These are phyloP conservation scores for Coendou prehensilis DNA, from an alignment of 2,797 vertebrate species.

Conservation along the genomic window DNA sequence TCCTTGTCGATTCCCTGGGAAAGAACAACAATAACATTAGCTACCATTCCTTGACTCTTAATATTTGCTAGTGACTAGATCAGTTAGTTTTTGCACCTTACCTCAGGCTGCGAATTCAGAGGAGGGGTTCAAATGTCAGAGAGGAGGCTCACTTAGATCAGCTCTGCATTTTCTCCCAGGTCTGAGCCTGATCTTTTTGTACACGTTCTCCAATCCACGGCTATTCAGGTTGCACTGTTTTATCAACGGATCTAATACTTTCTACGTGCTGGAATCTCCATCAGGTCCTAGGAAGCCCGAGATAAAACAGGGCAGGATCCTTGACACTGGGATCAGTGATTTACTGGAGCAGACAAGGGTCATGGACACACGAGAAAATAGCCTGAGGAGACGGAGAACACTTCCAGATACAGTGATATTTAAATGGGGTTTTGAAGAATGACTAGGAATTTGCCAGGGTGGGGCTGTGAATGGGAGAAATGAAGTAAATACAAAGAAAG, in stretches of 20 bases:
- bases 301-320: neutral
- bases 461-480: neutral
- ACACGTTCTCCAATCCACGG: neutral
- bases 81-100: neutral
- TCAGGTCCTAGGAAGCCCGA: constrained; percentile 12
- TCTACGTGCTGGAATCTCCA: neutral
- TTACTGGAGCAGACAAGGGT: neutral
- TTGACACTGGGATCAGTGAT: neutral
- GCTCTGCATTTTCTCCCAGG: neutral
- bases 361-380: neutral
- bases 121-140: neutral
- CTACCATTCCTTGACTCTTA: neutral
- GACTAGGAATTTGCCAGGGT: constrained; percentile 31
- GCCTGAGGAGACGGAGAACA: neutral
- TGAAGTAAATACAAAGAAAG: neutral
- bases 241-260: neutral
- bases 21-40: neutral
- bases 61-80: neutral
- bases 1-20: neutral
- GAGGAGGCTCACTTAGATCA: neutral
- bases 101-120: neutral
- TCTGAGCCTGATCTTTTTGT: neutral
- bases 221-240: neutral
- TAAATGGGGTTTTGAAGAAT: constrained; percentile 35
- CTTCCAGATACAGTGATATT: neutral